These are phyloP conservation scores for Blera fallax DNA, from an alignment of 2,888 invertebrate genomes.

Conservation along the genomic window DNA sequence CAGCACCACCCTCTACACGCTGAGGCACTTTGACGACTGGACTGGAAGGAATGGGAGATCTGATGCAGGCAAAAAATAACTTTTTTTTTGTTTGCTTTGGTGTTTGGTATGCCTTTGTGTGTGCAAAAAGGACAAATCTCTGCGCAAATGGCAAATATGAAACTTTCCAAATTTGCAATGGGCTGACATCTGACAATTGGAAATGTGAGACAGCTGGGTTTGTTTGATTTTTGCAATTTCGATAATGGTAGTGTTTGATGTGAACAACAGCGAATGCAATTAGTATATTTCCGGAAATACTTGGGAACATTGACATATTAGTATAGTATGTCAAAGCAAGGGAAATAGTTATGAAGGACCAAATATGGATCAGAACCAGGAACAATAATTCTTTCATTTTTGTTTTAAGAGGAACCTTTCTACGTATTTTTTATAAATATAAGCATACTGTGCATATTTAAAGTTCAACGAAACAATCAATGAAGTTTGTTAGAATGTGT, in stretches of 20 bases:
- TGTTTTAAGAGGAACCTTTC: no score
- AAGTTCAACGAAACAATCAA: no score
- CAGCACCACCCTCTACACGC: slow-evolving; percentile 17
- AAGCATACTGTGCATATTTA: no score
- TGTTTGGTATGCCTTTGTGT: slow-evolving; percentile 45
- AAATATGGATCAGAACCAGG: no score
- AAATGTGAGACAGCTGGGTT: not conserved
- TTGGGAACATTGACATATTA: no score
- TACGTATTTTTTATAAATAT: no score
- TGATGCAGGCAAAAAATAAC: not conserved
- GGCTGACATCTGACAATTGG: slow-evolving; percentile 10
- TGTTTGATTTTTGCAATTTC: slow-evolving; percentile 9
- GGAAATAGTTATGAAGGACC: no score
- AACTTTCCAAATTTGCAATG: slow-evolving; percentile 28
- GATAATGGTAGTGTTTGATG: not conserved
- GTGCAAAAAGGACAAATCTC: slow-evolving; percentile 58
- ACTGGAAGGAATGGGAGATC: slow-evolving; percentile 28
- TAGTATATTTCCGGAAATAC: no score
- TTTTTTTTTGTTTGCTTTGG: slow-evolving; percentile 27
- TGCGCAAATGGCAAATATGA: not conserved
- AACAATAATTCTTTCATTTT: no score
- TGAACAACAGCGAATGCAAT: no score
- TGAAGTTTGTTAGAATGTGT: no score
- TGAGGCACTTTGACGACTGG: slow-evolving; percentile 36
- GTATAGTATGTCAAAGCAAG: no score